Evolutionary conservation across 2,797 vertebrate species (phyloP).

Genomic region (Australoheros facetus): DNA sequence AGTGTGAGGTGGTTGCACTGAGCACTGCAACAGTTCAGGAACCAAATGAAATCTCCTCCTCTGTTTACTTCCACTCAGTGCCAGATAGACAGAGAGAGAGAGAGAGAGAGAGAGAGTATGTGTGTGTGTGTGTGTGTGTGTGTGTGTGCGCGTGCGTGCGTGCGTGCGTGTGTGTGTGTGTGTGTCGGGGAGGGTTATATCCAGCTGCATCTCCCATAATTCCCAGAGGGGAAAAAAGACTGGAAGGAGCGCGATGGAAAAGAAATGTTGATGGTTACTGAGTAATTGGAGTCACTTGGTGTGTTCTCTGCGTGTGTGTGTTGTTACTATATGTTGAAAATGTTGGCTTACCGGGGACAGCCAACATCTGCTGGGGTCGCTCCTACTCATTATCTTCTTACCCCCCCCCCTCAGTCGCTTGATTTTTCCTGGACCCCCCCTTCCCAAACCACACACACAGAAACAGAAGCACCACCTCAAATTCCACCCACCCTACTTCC

Average conservation of each 20-base stretch:
- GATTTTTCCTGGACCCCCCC: too few relatives aligned
- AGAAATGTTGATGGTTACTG: conserved; percentile 17
- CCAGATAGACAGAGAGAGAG: conserved; percentile 37
- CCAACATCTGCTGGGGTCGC: conserved; percentile 62
- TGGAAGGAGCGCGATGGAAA: conserved; percentile 21
- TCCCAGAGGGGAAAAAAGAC: conserved; percentile 47
- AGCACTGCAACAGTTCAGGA: conserved; percentile 78
- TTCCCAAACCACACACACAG: not conserved
- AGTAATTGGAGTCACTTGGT: conserved; percentile 22
- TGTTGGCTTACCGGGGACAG: conserved; percentile 40
- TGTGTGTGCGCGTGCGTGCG: not conserved
- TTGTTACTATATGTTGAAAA: not conserved
- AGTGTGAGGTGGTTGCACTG: conserved; percentile 23
- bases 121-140: not conserved
- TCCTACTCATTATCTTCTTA: conserved; percentile 49
- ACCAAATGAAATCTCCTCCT: conserved; percentile 74
- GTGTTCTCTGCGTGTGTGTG: not conserved
- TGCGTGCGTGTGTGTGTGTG: not conserved
- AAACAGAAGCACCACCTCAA: not conserved
- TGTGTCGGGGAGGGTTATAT: conserved; percentile 20
- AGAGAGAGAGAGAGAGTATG: conserved; percentile 12
- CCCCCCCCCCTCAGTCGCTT: not conserved
- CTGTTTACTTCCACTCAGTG: conserved; percentile 59
- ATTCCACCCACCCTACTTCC: not conserved
- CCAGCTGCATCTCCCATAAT: conserved; percentile 72